Evolutionary conservation across 2,797 vertebrate species (phyloP).

Genomic region (Vipera latastei): DNA sequence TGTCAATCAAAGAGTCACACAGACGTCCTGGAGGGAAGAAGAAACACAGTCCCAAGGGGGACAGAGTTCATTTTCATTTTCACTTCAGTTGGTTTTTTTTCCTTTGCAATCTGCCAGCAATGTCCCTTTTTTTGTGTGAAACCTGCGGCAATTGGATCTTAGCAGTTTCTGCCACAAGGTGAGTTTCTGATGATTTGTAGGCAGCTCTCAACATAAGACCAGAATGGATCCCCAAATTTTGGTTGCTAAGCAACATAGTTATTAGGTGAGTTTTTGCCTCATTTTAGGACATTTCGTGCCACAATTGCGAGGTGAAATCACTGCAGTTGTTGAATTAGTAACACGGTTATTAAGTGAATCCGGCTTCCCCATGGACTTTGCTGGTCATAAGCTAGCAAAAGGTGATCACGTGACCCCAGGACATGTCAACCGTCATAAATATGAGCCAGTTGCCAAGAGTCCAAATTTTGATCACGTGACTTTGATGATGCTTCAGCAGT

Average conservation of each 20-base stretch:
- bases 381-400: background rate
- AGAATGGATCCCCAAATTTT: background rate
- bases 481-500: background rate
- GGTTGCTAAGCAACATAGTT: background rate
- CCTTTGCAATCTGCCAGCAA: background rate
- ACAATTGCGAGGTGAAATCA: background rate
- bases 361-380: background rate
- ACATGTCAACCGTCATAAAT: background rate
- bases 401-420: background rate
- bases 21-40: slow-evolving; percentile 42
- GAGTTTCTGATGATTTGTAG: background rate
- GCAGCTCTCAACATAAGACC: background rate
- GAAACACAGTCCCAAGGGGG: background rate
- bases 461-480: background rate
- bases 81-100: background rate
- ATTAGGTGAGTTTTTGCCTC: background rate
- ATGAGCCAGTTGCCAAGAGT: background rate
- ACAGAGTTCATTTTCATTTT: background rate
- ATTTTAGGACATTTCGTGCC: background rate
- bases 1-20: slow-evolving; percentile 61
- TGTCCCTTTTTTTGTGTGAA: background rate
- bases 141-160: background rate
- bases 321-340: background rate
- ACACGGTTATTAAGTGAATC: background rate
- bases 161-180: background rate